Base-by-base conservation (phyloP, 1,140 invertebrate genomes). In the Hermatobates lingyangjiaoensis region DNA sequence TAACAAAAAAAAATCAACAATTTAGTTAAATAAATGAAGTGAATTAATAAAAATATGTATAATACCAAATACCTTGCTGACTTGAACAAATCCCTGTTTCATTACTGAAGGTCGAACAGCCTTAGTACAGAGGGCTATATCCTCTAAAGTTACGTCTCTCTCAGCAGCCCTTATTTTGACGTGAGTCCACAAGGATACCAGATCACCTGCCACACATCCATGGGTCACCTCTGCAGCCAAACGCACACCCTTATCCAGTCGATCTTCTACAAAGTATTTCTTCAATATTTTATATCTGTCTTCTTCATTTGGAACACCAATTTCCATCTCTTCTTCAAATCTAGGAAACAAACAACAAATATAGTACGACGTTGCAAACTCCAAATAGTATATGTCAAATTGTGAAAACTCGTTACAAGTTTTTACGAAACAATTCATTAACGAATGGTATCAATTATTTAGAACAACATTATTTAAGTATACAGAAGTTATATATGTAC, bases 181-280 rank as follows among this genome's bases (percentile, higher is more conserved):
- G 57, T 81, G 73, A 12, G 78, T 78, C 55, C 80, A 81, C 3
- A 93, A 61, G 54, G 76, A 76, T 1, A 75, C 69, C 27, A 95
- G 67, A 73, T 95, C 89, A 14, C 85, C 83, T 2, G 83, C 87
- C 12, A 93, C 87, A 72, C 80, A 94, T 2, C 88, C 89, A 67
- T 93, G 87, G 24, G 85, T 80, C 40, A 71, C 66, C 47, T 75
- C 71, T 3, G 83, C 74, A 44, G 94, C 71, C 12, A 70, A 56
- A 50, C 70, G 63, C 1, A 89, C 61, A 23, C 81, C 72, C 20
- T 72, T 58, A 0, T 66, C 59, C 14, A 58, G 68, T 10, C 90
- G 60, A 54, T 62, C 63, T 59, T 81, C 73, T 48, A 58, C 60
- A 0, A 87, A 61, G 23, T 84, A 59, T 60, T 76, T 77, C 12